Base-by-base conservation (phyloP, 2,888 invertebrate species). In the Zygothrica quintamaculata region DNA sequence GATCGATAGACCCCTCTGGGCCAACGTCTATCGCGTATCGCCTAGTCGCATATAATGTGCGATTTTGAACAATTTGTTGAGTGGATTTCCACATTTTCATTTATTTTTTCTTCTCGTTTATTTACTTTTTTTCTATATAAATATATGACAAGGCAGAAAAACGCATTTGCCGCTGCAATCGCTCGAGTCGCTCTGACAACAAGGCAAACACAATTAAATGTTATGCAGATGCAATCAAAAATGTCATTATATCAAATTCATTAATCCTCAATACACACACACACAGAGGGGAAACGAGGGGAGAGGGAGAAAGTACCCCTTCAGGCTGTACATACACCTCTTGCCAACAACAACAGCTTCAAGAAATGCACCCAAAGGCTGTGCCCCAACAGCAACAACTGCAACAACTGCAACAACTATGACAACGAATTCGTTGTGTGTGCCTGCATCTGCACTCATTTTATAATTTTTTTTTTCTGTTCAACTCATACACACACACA, bases 231-330 rank as follows among this genome's bases (percentile, higher is more conserved):
- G 88, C 88, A 88, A 84, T 88, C 88, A 77, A 88, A 84, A 86
- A 87, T 88, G 88, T 88, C 87, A 87, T 87, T 88, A 88, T 84
- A 87, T 87, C 88, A 88, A 88, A 87, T 87, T 88, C 88, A 87
- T 87, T 88, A 88, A 87, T 88, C 86, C 87, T 74, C 69, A 82
- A 82, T 77, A 79, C 72, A 76, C n/a, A n/a, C 29, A 29, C 9
- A 29, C 9, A 29, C 31, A n/a, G 26, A 9, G 26, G 2, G 33
- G 15, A 33, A 44, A n/a, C 9, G 15, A 12, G 25, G 29, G 12
- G 31, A 16, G 3, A 29, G 13, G 8, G 44, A 44, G 11, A 29
- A 34, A n/a, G n/a, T n/a, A n/a, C 18, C 18, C 18, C 18, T 22
- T 22, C 18, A 29, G 29, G 29, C 7, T 5, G 29, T n/a, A 5